Evolutionary conservation across 1,140 invertebrate species (phyloP).

Genomic region (Idris sp.): DNA sequence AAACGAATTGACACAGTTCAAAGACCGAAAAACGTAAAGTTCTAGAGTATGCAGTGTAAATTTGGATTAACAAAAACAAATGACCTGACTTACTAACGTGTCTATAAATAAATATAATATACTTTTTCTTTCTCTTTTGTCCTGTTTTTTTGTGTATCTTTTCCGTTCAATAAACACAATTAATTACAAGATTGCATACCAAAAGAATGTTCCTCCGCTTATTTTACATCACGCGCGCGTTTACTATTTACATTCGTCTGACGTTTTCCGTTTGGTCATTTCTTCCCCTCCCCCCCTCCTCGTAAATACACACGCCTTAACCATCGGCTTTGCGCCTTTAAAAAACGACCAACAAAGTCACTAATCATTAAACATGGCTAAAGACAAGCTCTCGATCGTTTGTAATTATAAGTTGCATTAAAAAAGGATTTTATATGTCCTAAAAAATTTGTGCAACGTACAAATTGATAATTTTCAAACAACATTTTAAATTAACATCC

Average conservation of each 20-base stretch:
- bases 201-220: conserved; percentile 36
- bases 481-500: no score
- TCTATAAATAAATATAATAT: conserved; percentile 35
- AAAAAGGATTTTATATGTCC: no score
- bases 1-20: conserved; percentile 10
- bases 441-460: no score
- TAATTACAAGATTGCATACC: conserved; percentile 51
- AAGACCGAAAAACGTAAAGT: conserved; percentile 7
- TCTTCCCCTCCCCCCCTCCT: conserved; percentile 24
- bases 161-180: conserved; percentile 33
- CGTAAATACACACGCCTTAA: conserved; percentile 38
- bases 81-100: conserved; percentile 6
- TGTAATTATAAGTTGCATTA: conserved; percentile 5
- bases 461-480: no score
- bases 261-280: conserved; percentile 8
- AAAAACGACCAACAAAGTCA: conserved; percentile 17
- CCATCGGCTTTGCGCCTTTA: conserved; percentile 25
- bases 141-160: background rate
- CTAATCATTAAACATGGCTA: conserved; percentile 23
- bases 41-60: conserved; percentile 16
- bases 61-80: conserved; percentile 25
- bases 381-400: conserved; percentile 13
- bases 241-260: conserved; percentile 49
- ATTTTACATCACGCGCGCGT: conserved; percentile 58
- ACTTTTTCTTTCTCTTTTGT: conserved; percentile 1